Base-by-base conservation (phyloP, 2,888 invertebrate genomes). In the Agrotis puta region DNA sequence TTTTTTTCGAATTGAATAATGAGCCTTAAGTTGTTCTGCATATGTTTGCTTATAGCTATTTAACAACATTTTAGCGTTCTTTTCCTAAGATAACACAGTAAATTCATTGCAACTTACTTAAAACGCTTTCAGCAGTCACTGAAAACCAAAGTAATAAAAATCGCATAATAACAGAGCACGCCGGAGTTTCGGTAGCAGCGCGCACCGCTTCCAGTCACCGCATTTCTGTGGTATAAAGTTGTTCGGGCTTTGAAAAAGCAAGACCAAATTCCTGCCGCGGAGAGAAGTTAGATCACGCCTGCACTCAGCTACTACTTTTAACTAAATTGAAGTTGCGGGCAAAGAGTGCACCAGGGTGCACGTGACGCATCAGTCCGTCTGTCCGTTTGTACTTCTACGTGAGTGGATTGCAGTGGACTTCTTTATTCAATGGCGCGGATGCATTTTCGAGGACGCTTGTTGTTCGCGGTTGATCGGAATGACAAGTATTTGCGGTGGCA, bases 251-350 rank as follows among this genome's bases (percentile, higher is more conserved):
- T 83, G 83, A 87, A 88, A 89, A 89, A 90, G 87, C 85, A 83
- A 88, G 87, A 87, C 90, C 88, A 83, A 91, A 92, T 91, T 89
- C 88, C 88, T 80, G 79, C 80, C 78, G 80, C 84, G 70, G 82
- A 85, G 83, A 83, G 83, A 89, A 93, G 92, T 91, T 91, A 89
- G 91, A 92, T 91, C 93, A 91, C 91, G 92, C 88, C 88, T 88
- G 91, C 91, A 92, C 93, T 93, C 91, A 90, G 91, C 89, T 88
- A 88, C 90, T 90, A 95, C 95, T 95, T 94, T 95, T 94, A 94
- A 94, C 92, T 93, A 94, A 94, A 95, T 95, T 95, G 94, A 93
- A 94, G 92, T 93, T 92, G 92, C 87, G 90, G 89, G 89, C 89
- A 92, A 93, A 91, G 92, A 92, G 92, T 88, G 89, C 88, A 87